Evolutionary conservation across 2,113 vertebrate genomes (phyloP).

Genomic region (Paraplagusia blochii): DNA sequence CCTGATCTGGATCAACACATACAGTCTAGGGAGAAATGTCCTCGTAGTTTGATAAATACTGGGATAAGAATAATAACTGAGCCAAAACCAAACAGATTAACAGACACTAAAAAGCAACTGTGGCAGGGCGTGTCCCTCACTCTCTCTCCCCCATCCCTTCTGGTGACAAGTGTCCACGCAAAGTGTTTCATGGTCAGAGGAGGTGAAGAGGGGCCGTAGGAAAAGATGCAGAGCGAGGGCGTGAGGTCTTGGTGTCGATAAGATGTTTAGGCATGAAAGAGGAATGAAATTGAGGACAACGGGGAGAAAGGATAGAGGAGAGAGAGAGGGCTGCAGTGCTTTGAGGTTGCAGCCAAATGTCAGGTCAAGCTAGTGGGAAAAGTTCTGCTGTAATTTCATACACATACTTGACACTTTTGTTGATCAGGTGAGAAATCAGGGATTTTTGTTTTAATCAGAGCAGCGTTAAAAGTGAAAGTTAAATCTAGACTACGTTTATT

Average conservation of each 20-base stretch:
- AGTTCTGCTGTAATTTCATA: constrained; percentile 45
- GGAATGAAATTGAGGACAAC: constrained; percentile 8
- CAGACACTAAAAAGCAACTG: constrained; percentile 3
- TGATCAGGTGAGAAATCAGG: constrained; percentile 10
- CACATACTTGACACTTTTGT: constrained; percentile 14
- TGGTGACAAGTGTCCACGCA: constrained; percentile 34
- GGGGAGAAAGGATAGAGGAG: constrained; percentile 7
- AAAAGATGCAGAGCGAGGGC: constrained; percentile 17
- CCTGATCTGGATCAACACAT: constrained; percentile 34
- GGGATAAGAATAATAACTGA: constrained; percentile 13
- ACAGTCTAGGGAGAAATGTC: constrained; percentile 23
- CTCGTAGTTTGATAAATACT: constrained; percentile 26
- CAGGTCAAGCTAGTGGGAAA: neutral
- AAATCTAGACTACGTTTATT: neutral
- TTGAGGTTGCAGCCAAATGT: constrained; percentile 7
- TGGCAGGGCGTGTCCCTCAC: constrained; percentile 21
- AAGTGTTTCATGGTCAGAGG: constrained; percentile 65
- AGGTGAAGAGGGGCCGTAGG: constrained; percentile 44
- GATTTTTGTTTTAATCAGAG: neutral
- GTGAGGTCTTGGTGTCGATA: constrained; percentile 33
- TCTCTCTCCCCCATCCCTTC: constrained; percentile 29
- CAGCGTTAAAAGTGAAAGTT: neutral
- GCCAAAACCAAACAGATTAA: constrained; percentile 16
- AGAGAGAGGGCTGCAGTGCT: constrained; percentile 20
- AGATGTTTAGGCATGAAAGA: constrained; percentile 26